Evolutionary conservation across 1,140 invertebrate species (phyloP).

Genomic region (Aphaenogaster ashmeadi): DNA sequence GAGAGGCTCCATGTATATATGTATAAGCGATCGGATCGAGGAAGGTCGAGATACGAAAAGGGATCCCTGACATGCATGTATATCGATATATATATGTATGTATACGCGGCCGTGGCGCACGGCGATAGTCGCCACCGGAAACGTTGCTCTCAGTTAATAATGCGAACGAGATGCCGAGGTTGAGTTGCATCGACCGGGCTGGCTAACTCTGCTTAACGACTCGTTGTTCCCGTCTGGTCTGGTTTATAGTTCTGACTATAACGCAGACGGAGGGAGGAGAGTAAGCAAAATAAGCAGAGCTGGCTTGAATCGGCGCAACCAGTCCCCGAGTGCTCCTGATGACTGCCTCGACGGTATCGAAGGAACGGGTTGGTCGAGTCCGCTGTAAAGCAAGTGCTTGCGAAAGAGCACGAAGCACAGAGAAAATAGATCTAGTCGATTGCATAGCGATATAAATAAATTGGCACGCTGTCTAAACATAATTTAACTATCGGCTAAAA

Average conservation of each 20-base stretch:
- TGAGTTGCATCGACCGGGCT: slow-evolving; percentile 35
- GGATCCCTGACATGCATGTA: slow-evolving; percentile 44
- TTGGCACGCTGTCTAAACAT: neutral
- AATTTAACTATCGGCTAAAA: neutral
- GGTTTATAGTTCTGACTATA: slow-evolving; percentile 9
- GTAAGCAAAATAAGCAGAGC: slow-evolving; percentile 40
- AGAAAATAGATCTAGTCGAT: neutral
- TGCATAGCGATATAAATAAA: neutral
- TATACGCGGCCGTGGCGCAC: neutral
- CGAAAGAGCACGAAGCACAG: neutral
- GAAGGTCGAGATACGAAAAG: slow-evolving; percentile 57
- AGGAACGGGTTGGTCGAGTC: slow-evolving; percentile 28
- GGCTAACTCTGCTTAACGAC: slow-evolving; percentile 39
- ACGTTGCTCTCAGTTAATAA: slow-evolving; percentile 54
- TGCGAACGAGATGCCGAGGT: slow-evolving; percentile 39
- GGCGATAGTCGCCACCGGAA: slow-evolving; percentile 24
- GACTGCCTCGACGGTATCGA: neutral
- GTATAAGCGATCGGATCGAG: slow-evolving; percentile 67
- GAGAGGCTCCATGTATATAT: slow-evolving; percentile 58
- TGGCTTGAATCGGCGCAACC: slow-evolving; percentile 40
- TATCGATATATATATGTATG: slow-evolving; percentile 45
- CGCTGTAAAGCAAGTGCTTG: neutral
- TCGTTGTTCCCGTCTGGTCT: slow-evolving; percentile 35
- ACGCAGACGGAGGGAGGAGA: neutral
- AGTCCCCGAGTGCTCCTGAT: slow-evolving; percentile 8